Base-by-base conservation (phyloP, 2,888 invertebrate genomes). In the Fragum sueziense region DNA sequence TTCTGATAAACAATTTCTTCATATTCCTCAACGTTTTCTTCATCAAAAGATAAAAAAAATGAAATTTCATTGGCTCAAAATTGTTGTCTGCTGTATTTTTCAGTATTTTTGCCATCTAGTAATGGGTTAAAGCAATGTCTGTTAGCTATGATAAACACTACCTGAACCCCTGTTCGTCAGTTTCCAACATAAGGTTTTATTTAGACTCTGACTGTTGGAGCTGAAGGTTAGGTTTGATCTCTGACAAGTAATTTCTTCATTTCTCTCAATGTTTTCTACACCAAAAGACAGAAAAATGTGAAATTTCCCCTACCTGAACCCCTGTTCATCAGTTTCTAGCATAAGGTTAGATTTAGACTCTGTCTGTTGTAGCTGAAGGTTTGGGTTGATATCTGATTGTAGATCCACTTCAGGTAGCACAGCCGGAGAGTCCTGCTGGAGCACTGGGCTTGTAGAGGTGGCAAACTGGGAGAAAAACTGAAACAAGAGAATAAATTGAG, bases 401-500 rank as follows among this genome's bases (percentile, higher is more conserved):
- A 61, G 31, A 61, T n/a, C 61, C 27, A 61, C 61, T 33, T 29
- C 33, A 3, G 61, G 61, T 4, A 33, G n/a, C n/a, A 61, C 14
- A 17, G 61, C 31, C 7, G 61, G 17, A 33, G 61, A 33, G 9
- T 33, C 31, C 9, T 17, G 29, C 4, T n/a, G 20, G 9, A n/a
- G 17, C 6, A 33, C n/a, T 14, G 11, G 2, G 1, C 31, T 29
- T 33, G 7, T n/a, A 1, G 61, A 61, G 1, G 61, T 31, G 0
- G 61, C 31, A 33, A 61, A 61, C 33, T 61, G 61, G n/a, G 61
- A 33, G 33, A 61, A 61, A 61, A 61, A 61, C 61, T 61, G 61
- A 29, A 57, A 57, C 14, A 33, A n/a, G n/a, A n/a, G n/a, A n/a
- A n/a, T n/a, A n/a, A n/a, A n/a, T n/a, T n/a, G n/a, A n/a, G n/a